Conservation (phyloP, 1,140 invertebrate species). For the Diachasma alloeum region DNA sequence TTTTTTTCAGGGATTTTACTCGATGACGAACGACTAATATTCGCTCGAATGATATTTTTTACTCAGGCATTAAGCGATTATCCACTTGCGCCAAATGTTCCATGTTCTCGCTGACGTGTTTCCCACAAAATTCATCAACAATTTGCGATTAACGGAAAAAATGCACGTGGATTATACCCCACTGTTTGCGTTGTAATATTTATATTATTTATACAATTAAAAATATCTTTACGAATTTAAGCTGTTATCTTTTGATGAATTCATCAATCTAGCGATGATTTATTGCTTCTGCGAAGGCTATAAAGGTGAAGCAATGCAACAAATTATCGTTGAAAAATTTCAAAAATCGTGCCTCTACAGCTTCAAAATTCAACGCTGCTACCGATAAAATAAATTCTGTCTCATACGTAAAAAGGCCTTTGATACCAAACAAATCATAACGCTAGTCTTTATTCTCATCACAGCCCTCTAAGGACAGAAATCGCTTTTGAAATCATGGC, state of each 20-base stretch:
- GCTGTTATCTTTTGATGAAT: no score
- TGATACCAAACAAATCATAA: constrained; percentile 5
- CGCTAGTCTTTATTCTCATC: constrained; percentile 44
- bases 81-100: neutral
- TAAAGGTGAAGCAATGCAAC: neutral
- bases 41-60: neutral
- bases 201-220: no score
- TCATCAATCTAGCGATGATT: no score
- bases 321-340: no score
- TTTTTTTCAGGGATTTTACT: neutral
- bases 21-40: neutral
- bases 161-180: neutral
- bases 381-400: neutral
- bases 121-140: neutral
- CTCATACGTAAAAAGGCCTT: neutral
- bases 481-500: neutral
- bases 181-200: no score
- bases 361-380: neutral
- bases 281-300: constrained; percentile 1
- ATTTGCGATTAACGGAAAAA: neutral
- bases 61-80: neutral
- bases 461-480: constrained; percentile 31
- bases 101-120: neutral
- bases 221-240: no score
- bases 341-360: neutral